These are phyloP conservation scores for Dolomedes plantarius DNA, from an alignment of 2,888 invertebrate genomes.

Conservation along the genomic window DNA sequence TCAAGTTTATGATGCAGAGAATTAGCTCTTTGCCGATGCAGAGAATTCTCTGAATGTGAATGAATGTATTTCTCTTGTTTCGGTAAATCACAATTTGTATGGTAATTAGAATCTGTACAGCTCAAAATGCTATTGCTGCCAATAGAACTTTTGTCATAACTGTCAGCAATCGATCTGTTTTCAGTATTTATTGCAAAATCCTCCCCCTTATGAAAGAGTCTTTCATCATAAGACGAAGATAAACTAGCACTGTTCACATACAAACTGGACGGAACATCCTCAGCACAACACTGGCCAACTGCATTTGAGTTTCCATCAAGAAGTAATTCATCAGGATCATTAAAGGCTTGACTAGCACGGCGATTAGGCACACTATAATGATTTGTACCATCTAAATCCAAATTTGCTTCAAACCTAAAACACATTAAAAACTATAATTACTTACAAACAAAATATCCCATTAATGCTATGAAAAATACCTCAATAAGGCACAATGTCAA, in stretches of 20 bases:
- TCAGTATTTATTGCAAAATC: background rate
- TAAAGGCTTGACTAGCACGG: constrained; percentile 74
- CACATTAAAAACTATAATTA: too few relatives aligned
- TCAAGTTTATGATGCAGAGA: constrained; percentile 47
- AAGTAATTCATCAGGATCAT: constrained; percentile 58
- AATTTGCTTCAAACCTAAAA: constrained; percentile 73
- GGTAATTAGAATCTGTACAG: constrained; percentile 30
- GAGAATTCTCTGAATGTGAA: constrained; percentile 53
- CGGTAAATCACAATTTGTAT: constrained; percentile 22
- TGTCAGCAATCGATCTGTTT: constrained; percentile 3
- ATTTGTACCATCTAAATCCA: constrained; percentile 72
- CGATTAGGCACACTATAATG: constrained; percentile 78
- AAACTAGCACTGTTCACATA: constrained; percentile 27
- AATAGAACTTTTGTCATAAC: constrained; percentile 37
- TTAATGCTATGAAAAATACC: too few relatives aligned
- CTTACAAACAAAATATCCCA: too few relatives aligned
- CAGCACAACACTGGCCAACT: constrained; percentile 17
- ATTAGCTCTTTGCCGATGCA: constrained; percentile 35
- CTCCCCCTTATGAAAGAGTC: constrained; percentile 24
- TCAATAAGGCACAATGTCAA: too few relatives aligned
- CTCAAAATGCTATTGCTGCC: constrained; percentile 30
- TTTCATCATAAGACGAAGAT: constrained; percentile 63
- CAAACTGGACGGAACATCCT: constrained; percentile 4
- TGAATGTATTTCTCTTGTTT: constrained; percentile 34
- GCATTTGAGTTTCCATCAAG: constrained; percentile 40